Conservation (phyloP, 2,888 invertebrate genomes). For the Hydrotaea cyrtoneurina region DNA sequence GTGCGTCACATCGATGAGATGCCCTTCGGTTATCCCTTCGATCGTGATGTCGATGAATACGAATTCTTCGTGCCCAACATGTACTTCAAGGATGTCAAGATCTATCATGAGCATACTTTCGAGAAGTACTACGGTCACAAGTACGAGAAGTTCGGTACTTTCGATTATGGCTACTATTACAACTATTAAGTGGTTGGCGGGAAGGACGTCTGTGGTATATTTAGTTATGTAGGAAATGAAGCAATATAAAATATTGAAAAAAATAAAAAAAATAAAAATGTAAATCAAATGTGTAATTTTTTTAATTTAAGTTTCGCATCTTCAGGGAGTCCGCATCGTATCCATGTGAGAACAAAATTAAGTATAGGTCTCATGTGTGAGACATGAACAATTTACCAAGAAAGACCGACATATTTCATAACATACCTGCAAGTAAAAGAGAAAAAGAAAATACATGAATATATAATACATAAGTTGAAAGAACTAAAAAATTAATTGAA, state of each 20-base stretch:
- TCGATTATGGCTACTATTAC: constrained; percentile 77
- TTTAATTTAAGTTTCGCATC: no score
- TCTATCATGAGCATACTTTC: constrained; percentile 74
- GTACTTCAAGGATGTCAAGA: constrained; percentile 83
- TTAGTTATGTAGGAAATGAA: background rate
- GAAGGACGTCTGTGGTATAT: background rate
- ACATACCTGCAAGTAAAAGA: no score
- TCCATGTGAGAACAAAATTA: no score
- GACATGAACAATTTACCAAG: no score
- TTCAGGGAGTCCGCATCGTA: no score
- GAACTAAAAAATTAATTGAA: no score
- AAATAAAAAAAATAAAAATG: constrained; percentile 6
- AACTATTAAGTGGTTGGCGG: constrained; percentile 71
- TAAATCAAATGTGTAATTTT: background rate
- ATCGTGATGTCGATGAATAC: constrained; percentile 83
- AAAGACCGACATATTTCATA: no score
- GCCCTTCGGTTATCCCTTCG: constrained; percentile 87
- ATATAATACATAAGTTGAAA: no score
- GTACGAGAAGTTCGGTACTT: constrained; percentile 74
- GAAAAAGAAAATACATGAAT: no score
- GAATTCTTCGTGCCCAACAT: constrained; percentile 84
- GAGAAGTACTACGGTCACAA: constrained; percentile 74
- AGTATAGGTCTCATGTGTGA: no score
- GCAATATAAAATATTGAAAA: background rate
- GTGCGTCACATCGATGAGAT: constrained; percentile 82